These are phyloP conservation scores for Acrobasis suavella DNA, from an alignment of 2,888 invertebrate genomes.

Conservation along the genomic window DNA sequence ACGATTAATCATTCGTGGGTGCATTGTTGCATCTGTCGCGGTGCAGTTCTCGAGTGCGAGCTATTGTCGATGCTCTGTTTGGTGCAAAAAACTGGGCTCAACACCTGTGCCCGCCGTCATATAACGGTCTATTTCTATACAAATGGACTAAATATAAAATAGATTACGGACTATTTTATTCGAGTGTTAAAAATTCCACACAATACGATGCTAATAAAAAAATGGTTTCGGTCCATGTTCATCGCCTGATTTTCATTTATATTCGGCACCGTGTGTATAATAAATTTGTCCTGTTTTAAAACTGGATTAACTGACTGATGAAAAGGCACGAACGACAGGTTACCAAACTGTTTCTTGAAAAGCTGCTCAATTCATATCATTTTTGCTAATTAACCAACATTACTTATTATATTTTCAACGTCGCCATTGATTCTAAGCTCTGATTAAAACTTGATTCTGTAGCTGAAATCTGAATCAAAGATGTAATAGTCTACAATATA, in stretches of 20 bases:
- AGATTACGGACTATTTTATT: constrained; percentile 44
- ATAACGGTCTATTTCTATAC: constrained; percentile 45
- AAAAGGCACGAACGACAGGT: too few species aligned
- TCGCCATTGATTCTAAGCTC: too few species aligned
- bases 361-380: too few species aligned
- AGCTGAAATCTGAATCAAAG: too few species aligned
- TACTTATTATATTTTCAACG: too few species aligned
- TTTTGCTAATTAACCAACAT: too few species aligned
- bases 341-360: too few species aligned
- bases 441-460: too few species aligned
- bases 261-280: background rate
- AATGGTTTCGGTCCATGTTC: constrained; percentile 9
- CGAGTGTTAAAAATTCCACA: constrained; percentile 34
- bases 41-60: constrained; percentile 54
- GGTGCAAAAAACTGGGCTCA: constrained; percentile 55
- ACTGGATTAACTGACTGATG: background rate
- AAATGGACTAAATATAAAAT: constrained; percentile 46
- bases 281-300: background rate
- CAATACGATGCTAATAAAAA: constrained; percentile 29
- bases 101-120: constrained; percentile 69
- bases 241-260: background rate
- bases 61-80: constrained; percentile 66
- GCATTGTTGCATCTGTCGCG: constrained; percentile 77
- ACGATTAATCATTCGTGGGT: constrained; percentile 72
- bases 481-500: too few species aligned